These are phyloP conservation scores for Bombus vancouverensis DNA, from an alignment of 1,140 invertebrate species.

Conservation along the genomic window DNA sequence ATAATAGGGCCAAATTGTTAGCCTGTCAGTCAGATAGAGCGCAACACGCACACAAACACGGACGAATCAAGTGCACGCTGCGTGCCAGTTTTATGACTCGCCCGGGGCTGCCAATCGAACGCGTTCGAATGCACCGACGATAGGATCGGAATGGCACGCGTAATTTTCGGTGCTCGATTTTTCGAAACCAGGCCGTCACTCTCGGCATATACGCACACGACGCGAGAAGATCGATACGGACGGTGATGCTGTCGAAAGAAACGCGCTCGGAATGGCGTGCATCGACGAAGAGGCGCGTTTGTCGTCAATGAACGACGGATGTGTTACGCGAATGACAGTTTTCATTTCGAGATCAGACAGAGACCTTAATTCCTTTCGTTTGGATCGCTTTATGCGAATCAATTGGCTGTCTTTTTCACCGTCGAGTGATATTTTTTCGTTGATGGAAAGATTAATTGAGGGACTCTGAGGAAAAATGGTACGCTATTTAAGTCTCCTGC, in stretches of 20 bases:
- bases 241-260: background rate
- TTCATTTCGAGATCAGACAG: background rate
- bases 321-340: background rate
- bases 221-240: slow-evolving; percentile 10
- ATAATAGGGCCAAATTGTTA: slow-evolving; percentile 77
- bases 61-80: slow-evolving; percentile 54
- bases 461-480: too few relatives aligned
- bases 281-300: background rate
- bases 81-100: slow-evolving; percentile 68
- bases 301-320: background rate
- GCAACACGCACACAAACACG: slow-evolving; percentile 16
- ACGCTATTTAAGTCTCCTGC: too few relatives aligned
- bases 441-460: background rate
- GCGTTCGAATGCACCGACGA: slow-evolving; percentile 51
- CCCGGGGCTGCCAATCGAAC: slow-evolving; percentile 67
- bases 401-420: background rate
- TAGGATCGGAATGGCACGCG: slow-evolving; percentile 61
- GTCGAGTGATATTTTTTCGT: background rate
- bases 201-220: background rate
- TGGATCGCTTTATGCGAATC: too few relatives aligned
- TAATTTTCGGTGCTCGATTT: slow-evolving; percentile 52
- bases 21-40: slow-evolving; percentile 73
- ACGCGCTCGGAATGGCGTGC: background rate
- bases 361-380: background rate
- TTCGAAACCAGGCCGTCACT: slow-evolving; percentile 35